Conservation (phyloP, 2,113 vertebrate species). For the Scartelaos histophorus region DNA sequence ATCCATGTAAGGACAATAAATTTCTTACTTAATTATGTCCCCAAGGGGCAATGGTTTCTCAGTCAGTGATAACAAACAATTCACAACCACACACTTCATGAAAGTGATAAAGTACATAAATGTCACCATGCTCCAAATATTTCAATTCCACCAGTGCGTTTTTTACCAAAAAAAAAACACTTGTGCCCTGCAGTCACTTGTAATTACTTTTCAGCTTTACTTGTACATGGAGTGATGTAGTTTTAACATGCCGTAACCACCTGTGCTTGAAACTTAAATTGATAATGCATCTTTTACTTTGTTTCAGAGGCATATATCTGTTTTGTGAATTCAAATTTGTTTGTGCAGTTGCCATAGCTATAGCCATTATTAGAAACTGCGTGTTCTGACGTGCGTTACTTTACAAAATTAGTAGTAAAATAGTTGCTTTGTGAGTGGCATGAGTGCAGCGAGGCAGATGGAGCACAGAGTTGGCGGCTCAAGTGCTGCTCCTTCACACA, state of each 20-base stretch:
- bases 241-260: too few relatives aligned
- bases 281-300: background rate
- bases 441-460: conserved; percentile 45
- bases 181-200: too few relatives aligned
- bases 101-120: too few relatives aligned
- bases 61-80: too few relatives aligned
- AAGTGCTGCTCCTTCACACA: conserved; percentile 35
- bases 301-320: background rate
- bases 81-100: too few relatives aligned
- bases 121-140: background rate
- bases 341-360: background rate
- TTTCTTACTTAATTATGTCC: too few relatives aligned
- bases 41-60: too few relatives aligned
- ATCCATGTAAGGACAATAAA: background rate
- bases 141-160: background rate
- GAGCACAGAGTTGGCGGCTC: conserved; percentile 48
- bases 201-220: background rate
- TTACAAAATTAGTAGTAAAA: background rate
- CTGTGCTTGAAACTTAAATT: background rate
- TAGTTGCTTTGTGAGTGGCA: conserved; percentile 5
- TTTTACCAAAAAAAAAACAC: too few relatives aligned
- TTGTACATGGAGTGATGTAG: too few relatives aligned
- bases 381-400: background rate
- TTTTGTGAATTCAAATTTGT: too few relatives aligned
- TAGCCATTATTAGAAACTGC: background rate